phyloP scores from a whole-genome alignment of 1,140 invertebrate species.

The Achroia grisella region DNA sequence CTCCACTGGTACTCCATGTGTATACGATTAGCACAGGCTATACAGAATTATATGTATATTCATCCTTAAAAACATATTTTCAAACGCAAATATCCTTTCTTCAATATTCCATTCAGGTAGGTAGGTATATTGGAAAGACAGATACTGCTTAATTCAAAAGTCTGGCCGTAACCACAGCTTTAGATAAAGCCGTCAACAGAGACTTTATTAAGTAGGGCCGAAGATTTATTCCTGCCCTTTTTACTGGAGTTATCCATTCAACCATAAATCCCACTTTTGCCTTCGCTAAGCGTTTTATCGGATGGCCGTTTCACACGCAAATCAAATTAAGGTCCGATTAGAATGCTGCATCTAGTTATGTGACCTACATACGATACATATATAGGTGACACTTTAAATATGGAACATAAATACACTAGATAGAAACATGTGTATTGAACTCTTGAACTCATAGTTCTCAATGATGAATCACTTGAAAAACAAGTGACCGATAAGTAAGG shows the following conservation, averaged over 20 bases:
- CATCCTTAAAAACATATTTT: too few relatives aligned
- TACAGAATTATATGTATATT: too few relatives aligned
- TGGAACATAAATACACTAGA: conserved; percentile 8
- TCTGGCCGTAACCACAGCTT: conserved; percentile 19
- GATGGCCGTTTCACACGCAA: conserved; percentile 32
- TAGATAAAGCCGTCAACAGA: conserved; percentile 44
- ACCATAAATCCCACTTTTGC: conserved; percentile 48
- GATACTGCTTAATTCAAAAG: conserved; percentile 25
- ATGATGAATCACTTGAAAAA: conserved; percentile 12
- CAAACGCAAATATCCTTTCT: too few relatives aligned
- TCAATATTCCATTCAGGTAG: too few relatives aligned
- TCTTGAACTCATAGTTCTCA: conserved; percentile 15
- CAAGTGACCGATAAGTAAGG: conserved; percentile 9
- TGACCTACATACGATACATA: conserved; percentile 23
- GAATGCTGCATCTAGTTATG: conserved; percentile 12
- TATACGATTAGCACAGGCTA: too few relatives aligned
- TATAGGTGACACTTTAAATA: conserved; percentile 16
- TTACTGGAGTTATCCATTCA: conserved; percentile 36
- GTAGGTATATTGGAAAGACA: conserved; percentile 1
- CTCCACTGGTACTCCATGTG: too few relatives aligned
- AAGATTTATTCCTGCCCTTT: conserved; percentile 52
- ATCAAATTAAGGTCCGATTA: conserved; percentile 51
- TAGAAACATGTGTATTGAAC: conserved; percentile 9
- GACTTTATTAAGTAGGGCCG: conserved; percentile 46
- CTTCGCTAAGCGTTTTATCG: conserved; percentile 48